These are phyloP conservation scores for Ceratina australensis DNA, from an alignment of 1,140 invertebrate genomes.

Conservation along the genomic window DNA sequence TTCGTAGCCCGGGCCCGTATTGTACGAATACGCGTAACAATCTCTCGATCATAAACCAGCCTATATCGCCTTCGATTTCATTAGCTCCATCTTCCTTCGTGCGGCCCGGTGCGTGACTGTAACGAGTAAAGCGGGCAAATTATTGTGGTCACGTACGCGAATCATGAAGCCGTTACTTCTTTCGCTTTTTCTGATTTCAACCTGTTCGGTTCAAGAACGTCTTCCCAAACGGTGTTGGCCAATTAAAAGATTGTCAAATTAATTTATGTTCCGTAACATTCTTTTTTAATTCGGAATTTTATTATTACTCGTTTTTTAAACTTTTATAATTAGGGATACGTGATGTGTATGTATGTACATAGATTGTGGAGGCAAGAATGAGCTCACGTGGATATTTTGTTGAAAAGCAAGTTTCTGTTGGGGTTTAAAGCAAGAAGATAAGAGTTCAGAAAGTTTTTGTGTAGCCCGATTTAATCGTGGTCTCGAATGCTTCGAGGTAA, in stretches of 20 bases:
- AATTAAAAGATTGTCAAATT: no score
- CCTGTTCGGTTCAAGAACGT: slow-evolving; percentile 32
- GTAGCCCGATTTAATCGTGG: slow-evolving; percentile 5
- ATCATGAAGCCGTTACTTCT: slow-evolving; percentile 32
- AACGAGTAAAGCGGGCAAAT: slow-evolving; percentile 69
- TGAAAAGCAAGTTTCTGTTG: no score
- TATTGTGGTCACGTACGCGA: slow-evolving; percentile 50
- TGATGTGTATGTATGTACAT: no score
- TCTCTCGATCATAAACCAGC: slow-evolving; percentile 69
- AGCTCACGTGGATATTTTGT: no score
- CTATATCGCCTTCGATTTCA: slow-evolving; percentile 72
- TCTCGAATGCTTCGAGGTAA: slow-evolving; percentile 3
- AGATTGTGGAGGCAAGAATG: no score
- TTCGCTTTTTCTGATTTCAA: slow-evolving; percentile 5
- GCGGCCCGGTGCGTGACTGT: slow-evolving; percentile 71
- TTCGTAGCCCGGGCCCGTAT: slow-evolving; percentile 59
- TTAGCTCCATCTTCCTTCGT: slow-evolving; percentile 71
- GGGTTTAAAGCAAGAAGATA: background rate
- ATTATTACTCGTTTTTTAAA: no score
- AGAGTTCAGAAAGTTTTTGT: background rate
- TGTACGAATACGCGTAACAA: slow-evolving; percentile 71
- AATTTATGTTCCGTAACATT: no score
- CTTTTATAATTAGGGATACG: no score
- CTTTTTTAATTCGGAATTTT: no score
- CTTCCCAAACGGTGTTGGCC: background rate